These are phyloP conservation scores for Malthinus flaveolus DNA, from an alignment of 2,888 invertebrate genomes.

Conservation along the genomic window DNA sequence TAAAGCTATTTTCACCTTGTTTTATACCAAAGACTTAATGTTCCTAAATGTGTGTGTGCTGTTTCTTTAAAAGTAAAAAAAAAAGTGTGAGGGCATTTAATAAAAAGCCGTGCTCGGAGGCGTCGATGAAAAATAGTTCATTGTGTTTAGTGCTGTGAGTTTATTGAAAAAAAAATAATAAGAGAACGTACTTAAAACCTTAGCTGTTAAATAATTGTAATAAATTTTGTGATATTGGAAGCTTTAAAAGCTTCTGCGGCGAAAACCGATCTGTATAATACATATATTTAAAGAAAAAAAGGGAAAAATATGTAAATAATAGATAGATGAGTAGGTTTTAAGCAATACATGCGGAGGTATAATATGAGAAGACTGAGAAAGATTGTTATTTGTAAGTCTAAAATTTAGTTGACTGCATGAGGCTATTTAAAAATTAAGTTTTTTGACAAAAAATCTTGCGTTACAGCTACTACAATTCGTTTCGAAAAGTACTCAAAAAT, in stretches of 20 bases:
- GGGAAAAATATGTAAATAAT: slow-evolving; percentile 34
- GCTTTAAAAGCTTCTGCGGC: slow-evolving; percentile 22
- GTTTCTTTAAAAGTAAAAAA: slow-evolving; percentile 4
- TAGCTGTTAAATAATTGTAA: slow-evolving; percentile 28
- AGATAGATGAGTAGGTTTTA: slow-evolving; percentile 33
- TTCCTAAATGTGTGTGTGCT: slow-evolving; percentile 31
- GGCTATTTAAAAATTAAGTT: slow-evolving; percentile 23
- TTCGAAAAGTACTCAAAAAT: slow-evolving; percentile 20
- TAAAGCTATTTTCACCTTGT: slow-evolving; percentile 53
- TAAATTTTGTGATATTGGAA: slow-evolving; percentile 29
- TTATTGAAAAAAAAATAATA: slow-evolving; percentile 16
- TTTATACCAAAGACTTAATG: slow-evolving; percentile 38
- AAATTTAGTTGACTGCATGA: slow-evolving; percentile 27
- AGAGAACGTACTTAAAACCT: slow-evolving; percentile 10
- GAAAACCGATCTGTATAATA: slow-evolving; percentile 32
- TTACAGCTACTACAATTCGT: slow-evolving; percentile 21
- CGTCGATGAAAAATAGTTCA: slow-evolving; percentile 23
- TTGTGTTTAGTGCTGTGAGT: slow-evolving; percentile 32
- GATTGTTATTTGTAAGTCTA: slow-evolving; percentile 41
- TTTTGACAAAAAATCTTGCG: slow-evolving; percentile 20
- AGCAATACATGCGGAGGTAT: slow-evolving; percentile 42
- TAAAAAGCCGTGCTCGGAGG: slow-evolving; percentile 26
- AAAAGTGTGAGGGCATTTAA: slow-evolving; percentile 13
- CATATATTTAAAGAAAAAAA: slow-evolving; percentile 15
- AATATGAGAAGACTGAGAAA: slow-evolving; percentile 50